A percentile compares a stretch with the other conserved stretches of the same genome.
These are phyloP conservation scores for Stegophylla sp. DNA, from an alignment of 2,888 invertebrate species.

Conservation along the genomic window DNA sequence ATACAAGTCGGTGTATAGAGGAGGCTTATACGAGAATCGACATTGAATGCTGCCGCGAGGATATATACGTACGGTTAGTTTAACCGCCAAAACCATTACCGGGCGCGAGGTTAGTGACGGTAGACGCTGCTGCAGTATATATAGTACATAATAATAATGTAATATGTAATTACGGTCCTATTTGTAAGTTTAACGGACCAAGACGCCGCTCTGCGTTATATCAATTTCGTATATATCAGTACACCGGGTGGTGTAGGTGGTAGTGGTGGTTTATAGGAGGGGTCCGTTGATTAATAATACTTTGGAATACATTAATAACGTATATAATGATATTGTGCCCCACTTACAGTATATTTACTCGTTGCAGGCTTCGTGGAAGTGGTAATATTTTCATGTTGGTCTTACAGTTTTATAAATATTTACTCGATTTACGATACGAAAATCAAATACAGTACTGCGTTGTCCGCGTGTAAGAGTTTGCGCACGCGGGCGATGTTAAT, in stretches of 20 bases:
- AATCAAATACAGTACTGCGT: too few relatives aligned
- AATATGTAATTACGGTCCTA: slow-evolving; percentile 38
- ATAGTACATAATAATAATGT: background rate
- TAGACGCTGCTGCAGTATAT: background rate
- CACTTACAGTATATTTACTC: background rate
- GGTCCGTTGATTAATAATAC: slow-evolving; percentile 11
- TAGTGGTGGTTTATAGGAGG: background rate
- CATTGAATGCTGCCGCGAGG: background rate
- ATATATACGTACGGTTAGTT: background rate
- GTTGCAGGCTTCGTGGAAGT: too few relatives aligned
- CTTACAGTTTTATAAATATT: too few relatives aligned
- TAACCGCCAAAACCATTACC: slow-evolving; percentile 40
- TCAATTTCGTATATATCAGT: background rate
- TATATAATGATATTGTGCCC: background rate
- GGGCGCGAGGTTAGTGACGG: background rate
- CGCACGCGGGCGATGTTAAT: background rate
- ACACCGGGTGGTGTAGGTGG: background rate
- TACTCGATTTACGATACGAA: too few relatives aligned
- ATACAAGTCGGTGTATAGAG: too few relatives aligned
- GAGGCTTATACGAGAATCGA: background rate
- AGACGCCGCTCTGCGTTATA: slow-evolving; percentile 24
- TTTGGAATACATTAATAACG: slow-evolving; percentile 5
- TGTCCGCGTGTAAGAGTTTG: background rate
- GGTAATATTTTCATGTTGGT: too few relatives aligned
- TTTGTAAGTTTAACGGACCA: slow-evolving; percentile 58